Conservation (phyloP, 2,797 vertebrate species). For the Simalia tracyae region DNA sequence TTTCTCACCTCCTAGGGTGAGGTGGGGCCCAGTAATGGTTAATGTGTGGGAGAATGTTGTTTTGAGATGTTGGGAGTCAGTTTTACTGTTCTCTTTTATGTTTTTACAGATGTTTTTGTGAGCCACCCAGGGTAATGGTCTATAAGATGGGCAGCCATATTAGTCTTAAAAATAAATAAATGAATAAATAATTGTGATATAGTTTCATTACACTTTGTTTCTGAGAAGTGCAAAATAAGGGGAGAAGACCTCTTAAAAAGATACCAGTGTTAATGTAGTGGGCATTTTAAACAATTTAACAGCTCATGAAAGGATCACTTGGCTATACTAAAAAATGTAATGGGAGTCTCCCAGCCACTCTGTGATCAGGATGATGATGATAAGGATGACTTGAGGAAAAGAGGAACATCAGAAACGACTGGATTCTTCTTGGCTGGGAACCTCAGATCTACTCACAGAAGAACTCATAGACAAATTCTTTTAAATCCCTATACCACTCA, state of each 20-base stretch:
- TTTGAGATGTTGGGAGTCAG: background rate
- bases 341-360: background rate
- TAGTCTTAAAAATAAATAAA: background rate
- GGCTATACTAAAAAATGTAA: background rate
- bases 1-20: too few species aligned
- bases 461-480: background rate
- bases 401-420: background rate
- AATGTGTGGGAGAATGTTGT: background rate
- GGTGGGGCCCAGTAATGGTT: background rate
- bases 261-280: background rate
- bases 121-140: background rate
- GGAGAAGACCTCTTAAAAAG: background rate
- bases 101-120: background rate
- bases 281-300: background rate
- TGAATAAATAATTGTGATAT: background rate
- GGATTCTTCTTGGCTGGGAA: background rate
- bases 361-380: background rate
- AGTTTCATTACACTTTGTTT: background rate
- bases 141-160: background rate
- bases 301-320: background rate
- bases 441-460: background rate
- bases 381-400: background rate
- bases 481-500: background rate
- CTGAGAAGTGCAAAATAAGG: background rate
- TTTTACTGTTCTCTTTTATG: background rate